Evolutionary conservation across 2,797 vertebrate species (phyloP).

Genomic region (Tachyglossus aculeatus): DNA sequence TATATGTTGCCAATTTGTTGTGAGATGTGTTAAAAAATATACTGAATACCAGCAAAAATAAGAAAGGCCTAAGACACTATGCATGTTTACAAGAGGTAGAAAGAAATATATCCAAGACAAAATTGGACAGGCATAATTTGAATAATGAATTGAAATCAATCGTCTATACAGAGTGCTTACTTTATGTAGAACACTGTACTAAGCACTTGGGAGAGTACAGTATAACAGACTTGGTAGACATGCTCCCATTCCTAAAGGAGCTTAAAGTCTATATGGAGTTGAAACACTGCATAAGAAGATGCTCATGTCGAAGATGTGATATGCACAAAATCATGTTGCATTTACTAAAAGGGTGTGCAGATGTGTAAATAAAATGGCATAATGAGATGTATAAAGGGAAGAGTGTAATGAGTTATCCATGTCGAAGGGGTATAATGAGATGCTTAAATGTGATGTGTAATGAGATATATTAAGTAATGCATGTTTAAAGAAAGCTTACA

Average conservation of each 20-base stretch:
- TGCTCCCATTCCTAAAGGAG: neutral
- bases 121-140: too few species aligned
- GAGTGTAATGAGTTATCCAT: constrained; percentile 61
- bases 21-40: too few species aligned
- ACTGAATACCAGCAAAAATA: too few species aligned
- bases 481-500: constrained; percentile 48
- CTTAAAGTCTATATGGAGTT: neutral
- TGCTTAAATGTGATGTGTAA: constrained; percentile 62
- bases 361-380: constrained; percentile 44
- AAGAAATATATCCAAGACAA: too few species aligned
- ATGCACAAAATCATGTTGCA: neutral
- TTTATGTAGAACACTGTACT: too few species aligned
- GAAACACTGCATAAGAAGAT: neutral
- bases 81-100: too few species aligned
- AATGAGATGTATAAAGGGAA: constrained; percentile 61
- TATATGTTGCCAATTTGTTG: too few species aligned
- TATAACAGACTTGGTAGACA: too few species aligned
- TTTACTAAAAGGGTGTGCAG: constrained; percentile 38
- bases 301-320: neutral
- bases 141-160: too few species aligned
- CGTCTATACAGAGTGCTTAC: too few species aligned
- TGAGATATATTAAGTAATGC: constrained; percentile 65
- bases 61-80: too few species aligned
- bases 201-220: too few species aligned
- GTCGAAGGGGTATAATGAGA: constrained; percentile 59